These are phyloP conservation scores for Harmothoe impar DNA, from an alignment of 2,888 invertebrate species.

Conservation along the genomic window DNA sequence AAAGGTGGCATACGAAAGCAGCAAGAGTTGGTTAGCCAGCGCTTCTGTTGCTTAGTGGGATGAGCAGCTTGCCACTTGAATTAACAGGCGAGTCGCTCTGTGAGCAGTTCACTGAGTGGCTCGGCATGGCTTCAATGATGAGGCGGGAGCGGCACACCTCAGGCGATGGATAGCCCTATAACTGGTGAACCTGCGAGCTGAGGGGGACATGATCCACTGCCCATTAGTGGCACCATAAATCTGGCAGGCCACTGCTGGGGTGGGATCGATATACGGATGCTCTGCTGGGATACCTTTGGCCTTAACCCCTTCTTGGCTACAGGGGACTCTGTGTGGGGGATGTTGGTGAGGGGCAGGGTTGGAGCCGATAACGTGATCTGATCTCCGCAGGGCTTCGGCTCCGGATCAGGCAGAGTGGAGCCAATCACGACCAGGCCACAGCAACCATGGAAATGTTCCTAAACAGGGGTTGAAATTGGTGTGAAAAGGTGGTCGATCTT, in stretches of 20 bases:
- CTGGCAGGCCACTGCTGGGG: not conserved
- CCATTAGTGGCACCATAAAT: constrained; percentile 26
- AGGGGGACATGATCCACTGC: constrained; percentile 24
- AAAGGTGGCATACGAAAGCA: no score
- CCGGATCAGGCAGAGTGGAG: not conserved
- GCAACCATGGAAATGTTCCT: not conserved
- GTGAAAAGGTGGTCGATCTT: no score
- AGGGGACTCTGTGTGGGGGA: not conserved
- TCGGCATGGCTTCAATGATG: not conserved
- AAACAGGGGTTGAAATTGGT: not conserved
- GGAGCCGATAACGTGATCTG: not conserved
- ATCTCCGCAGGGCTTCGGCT: not conserved
- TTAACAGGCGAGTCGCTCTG: not conserved
- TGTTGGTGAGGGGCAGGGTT: not conserved
- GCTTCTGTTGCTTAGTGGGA: no score
- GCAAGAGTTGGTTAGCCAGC: no score
- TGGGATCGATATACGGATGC: not conserved
- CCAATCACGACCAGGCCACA: not conserved
- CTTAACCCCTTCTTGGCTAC: constrained; percentile 12
- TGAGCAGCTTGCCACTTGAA: no score
- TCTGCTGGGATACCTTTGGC: not conserved
- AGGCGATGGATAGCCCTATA: not conserved
- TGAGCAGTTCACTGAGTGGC: constrained; percentile 19
- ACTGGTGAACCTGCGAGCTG: constrained; percentile 9
- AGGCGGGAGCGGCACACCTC: not conserved